Evolutionary conservation across 2,797 vertebrate species (phyloP).

Genomic region (Hippocampus kuda): DNA sequence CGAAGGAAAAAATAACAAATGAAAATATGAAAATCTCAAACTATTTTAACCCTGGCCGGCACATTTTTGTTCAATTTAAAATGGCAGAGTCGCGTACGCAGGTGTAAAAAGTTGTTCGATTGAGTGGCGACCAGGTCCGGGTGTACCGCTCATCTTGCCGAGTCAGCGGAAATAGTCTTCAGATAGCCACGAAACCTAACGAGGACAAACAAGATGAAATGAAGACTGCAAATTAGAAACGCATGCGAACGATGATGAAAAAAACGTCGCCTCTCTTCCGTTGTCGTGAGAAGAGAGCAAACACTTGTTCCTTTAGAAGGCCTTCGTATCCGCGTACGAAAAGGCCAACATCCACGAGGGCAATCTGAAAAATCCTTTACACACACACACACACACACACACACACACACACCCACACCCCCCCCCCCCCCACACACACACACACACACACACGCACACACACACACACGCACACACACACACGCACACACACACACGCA

Average conservation of each 20-base stretch:
- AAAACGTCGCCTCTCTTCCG: not conserved
- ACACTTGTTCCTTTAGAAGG: not conserved
- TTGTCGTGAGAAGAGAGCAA: constrained; percentile 1
- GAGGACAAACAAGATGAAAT: not conserved
- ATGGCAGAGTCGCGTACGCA: not conserved
- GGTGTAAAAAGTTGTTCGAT: not conserved
- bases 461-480: not conserved
- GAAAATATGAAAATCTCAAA: too few relatives aligned
- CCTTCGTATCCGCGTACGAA: not conserved
- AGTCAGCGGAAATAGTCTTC: not conserved
- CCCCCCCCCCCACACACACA: not conserved
- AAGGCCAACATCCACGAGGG: not conserved
- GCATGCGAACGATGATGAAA: not conserved
- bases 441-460: not conserved
- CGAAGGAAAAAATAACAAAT: too few relatives aligned
- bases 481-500: not conserved
- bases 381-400: not conserved
- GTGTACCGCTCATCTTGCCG: not conserved
- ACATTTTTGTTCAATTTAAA: too few relatives aligned
- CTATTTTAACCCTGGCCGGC: too few relatives aligned
- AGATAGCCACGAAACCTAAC: not conserved
- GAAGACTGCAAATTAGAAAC: not conserved
- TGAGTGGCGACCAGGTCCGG: not conserved
- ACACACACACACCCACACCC: not conserved
- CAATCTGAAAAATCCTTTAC: not conserved